Base-by-base conservation (phyloP, 2,888 invertebrate genomes). In the Stenoptilia bipunctidactyla region DNA sequence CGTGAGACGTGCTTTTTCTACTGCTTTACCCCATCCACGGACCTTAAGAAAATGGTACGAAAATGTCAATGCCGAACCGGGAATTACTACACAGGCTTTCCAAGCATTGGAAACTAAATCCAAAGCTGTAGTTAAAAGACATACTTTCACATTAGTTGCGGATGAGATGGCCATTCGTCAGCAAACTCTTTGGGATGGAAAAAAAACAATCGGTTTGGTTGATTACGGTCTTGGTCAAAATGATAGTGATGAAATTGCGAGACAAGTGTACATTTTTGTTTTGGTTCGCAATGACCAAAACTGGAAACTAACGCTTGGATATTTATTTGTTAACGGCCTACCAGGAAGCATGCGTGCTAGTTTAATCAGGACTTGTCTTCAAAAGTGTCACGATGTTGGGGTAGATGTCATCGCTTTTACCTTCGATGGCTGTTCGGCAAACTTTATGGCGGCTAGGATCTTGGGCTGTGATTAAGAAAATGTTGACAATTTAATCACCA, bases 271-370 rank as follows among this genome's bases (percentile, higher is more conserved):
- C 36, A 55, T 60, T 4, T 56, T 64, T 35, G 48, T 63, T 46
- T 14, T 64, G 1, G 53, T 54, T 1, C 41, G 46, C 10, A 30
- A 60, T 27, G 55, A 54, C 45, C 49, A 55, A 40, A 45, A 41
- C 6, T 61, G 56, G 57, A 61, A 63, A 48, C 30, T 65, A 9
- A 63, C 58, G 13, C 45, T 64, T 5, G 61, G 55, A 0, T 63
- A 63, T 43, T 66, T 61, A 47, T 48, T 63, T 20, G 46, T 50
- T 15, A 35, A 49, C 13, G 50, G 55, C 6, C 37, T 64, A 3
- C 41, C 13, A 12, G 51, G 50, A 2, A 42, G 52, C 40, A 51
- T 47, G 39, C 52, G 53, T 40, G 48, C 46, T 8, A 46, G 48
- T 37, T 47, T 55, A 38, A 49, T 57, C 10, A 51, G 37, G 9